phyloP scores from a whole-genome alignment of 2,797 vertebrate species.

The Etheostoma perlongum region DNA sequence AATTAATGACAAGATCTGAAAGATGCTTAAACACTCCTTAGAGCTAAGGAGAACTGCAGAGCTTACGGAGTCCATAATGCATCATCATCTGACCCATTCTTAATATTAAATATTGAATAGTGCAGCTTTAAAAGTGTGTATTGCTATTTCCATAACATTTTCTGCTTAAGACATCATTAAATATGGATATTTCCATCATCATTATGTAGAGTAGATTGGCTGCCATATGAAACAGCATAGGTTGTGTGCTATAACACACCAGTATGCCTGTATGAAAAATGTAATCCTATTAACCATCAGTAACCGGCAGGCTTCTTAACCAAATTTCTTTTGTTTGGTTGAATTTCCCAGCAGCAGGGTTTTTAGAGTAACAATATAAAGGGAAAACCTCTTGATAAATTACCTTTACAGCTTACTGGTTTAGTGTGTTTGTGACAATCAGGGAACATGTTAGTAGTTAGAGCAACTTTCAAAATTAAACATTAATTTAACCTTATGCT shows the following conservation, averaged over 20 bases:
- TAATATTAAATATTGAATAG: background rate
- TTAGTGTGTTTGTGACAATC: background rate
- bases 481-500: background rate
- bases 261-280: background rate
- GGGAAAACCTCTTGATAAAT: background rate
- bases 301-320: background rate
- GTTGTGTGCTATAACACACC: background rate
- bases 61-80: background rate
- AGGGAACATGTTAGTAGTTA: background rate
- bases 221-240: background rate
- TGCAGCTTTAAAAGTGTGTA: background rate
- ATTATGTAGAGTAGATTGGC: background rate
- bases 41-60: background rate
- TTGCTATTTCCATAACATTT: background rate
- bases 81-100: background rate
- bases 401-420: background rate
- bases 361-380: conserved; percentile 1
- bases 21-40: background rate
- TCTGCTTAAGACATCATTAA: background rate
- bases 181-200: background rate
- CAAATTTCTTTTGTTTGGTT: background rate
- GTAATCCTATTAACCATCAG: background rate
- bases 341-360: background rate
- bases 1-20: background rate
- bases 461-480: background rate